A percentile compares a stretch with the other conserved stretches of the same genome.
Conservation (phyloP, 30 jellyfish, hydroid and myxozoan species). For the Pseudorhiza aurosa region DNA sequence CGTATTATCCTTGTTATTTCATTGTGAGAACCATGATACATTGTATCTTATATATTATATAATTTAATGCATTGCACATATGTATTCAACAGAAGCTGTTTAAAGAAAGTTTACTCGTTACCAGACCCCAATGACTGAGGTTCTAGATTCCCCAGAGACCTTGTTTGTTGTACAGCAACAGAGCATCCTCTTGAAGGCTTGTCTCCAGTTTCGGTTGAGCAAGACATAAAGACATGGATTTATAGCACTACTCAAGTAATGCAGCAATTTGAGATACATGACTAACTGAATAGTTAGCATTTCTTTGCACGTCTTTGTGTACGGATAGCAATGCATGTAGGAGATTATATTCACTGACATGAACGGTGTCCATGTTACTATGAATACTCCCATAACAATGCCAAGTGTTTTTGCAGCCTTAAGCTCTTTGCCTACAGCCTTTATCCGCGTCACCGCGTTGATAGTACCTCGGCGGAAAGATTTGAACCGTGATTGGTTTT, state of each 20-base stretch:
- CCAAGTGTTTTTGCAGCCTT: conserved; percentile 92
- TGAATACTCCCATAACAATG: conserved; percentile 77
- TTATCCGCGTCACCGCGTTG: conserved; percentile 33
- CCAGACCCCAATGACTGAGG: conserved; percentile 58
- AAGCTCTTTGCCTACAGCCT: conserved; percentile 69
- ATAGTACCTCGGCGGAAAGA: conserved; percentile 51
- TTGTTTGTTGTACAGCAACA: conserved; percentile 34
- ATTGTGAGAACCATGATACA: too few relatives aligned
- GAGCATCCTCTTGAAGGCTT: conserved; percentile 63
- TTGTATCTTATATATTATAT: too few relatives aligned
- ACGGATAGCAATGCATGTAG: conserved; percentile 50
- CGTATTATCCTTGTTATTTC: too few relatives aligned
- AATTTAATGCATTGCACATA: too few relatives aligned
- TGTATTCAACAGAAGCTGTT: background rate
- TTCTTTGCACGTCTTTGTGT: conserved; percentile 13
- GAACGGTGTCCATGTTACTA: conserved; percentile 91
- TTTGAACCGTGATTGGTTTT: background rate
- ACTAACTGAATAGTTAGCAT: conserved; percentile 12
- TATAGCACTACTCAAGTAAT: conserved; percentile 77
- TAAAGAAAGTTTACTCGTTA: background rate
- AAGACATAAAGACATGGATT: conserved; percentile 79
- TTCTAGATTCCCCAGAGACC: conserved; percentile 13
- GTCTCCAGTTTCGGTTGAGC: conserved; percentile 85
- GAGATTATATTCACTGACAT: conserved; percentile 61
- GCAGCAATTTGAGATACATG: conserved; percentile 79